These are phyloP conservation scores for Lipophrys pholis DNA, from an alignment of 2,113 vertebrate species.

Conservation along the genomic window DNA sequence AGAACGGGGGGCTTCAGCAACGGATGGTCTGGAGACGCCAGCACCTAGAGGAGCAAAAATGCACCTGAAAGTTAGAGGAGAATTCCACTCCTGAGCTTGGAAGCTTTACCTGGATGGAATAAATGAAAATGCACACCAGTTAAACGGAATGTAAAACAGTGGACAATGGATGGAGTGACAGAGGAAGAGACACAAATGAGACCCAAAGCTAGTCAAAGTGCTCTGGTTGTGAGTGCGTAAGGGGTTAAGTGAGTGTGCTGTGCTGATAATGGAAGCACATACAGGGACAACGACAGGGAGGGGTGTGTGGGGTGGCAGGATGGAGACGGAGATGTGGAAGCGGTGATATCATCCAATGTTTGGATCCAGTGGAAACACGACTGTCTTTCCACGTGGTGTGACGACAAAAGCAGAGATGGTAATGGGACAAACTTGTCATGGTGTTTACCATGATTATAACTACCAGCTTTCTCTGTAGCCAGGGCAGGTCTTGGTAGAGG, in stretches of 20 bases:
- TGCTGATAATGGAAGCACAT: conserved; percentile 62
- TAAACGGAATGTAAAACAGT: conserved; percentile 47
- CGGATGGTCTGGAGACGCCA: conserved; percentile 34
- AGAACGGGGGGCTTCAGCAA: conserved; percentile 59
- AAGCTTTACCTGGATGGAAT: conserved; percentile 59
- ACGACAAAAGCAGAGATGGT: conserved; percentile 75
- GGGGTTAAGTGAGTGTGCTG: conserved; percentile 51
- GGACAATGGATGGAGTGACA: conserved; percentile 66
- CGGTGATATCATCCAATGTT: conserved; percentile 68
- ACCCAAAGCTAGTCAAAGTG: conserved; percentile 42
- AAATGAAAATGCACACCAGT: conserved; percentile 50
- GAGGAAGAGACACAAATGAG: conserved; percentile 39
- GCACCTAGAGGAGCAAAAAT: conserved; percentile 77
- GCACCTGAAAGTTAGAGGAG: conserved; percentile 43
- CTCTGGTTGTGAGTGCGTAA: conserved; percentile 43
- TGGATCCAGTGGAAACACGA: conserved; percentile 64
- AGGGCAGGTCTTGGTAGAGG: conserved; percentile 77
- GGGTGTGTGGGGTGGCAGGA: conserved; percentile 58
- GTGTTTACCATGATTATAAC: conserved; percentile 81
- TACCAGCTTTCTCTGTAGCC: conserved; percentile 74
- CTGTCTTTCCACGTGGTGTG: conserved; percentile 58
- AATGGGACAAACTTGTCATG: conserved; percentile 69
- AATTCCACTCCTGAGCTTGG: conserved; percentile 18
- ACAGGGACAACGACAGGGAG: conserved; percentile 56
- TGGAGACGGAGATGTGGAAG: conserved; percentile 74